These are phyloP conservation scores for Rallus limicola DNA, from an alignment of 2,113 vertebrate species.

Conservation along the genomic window DNA sequence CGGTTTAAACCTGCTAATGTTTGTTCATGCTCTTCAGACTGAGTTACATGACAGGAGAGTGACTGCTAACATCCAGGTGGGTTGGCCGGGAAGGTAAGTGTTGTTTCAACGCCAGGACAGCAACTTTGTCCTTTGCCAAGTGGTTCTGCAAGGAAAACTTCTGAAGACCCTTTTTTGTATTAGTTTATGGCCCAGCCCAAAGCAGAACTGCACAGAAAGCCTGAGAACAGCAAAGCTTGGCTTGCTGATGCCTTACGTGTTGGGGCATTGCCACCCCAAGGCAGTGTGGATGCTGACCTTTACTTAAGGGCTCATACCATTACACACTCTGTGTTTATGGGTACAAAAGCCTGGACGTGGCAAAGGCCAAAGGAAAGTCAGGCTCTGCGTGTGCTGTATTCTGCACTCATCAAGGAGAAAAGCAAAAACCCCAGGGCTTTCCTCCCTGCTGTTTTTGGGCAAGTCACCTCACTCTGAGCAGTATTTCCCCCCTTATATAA, in stretches of 20 bases:
- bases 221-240: not conserved
- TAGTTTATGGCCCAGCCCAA: not conserved
- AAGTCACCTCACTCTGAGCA: not conserved
- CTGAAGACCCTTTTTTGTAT: not conserved
- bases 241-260: not conserved
- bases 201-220: not conserved
- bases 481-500: not conserved
- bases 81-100: not conserved
- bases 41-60: not conserved
- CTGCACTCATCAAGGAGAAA: not conserved
- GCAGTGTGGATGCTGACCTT: not conserved
- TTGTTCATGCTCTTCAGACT: not conserved
- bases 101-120: not conserved
- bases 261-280: not conserved
- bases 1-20: not conserved
- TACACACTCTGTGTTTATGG: not conserved
- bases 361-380: not conserved
- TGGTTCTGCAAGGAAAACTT: not conserved
- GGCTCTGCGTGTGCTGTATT: not conserved
- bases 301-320: not conserved
- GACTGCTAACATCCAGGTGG: not conserved
- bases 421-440: not conserved
- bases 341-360: not conserved
- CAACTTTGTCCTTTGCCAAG: not conserved
- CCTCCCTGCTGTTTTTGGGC: not conserved